Percentiles rank a stretch among this genome's conserved stretches.
Conservation (phyloP, 2,797 vertebrate species). For the Crax fasciolata region DNA sequence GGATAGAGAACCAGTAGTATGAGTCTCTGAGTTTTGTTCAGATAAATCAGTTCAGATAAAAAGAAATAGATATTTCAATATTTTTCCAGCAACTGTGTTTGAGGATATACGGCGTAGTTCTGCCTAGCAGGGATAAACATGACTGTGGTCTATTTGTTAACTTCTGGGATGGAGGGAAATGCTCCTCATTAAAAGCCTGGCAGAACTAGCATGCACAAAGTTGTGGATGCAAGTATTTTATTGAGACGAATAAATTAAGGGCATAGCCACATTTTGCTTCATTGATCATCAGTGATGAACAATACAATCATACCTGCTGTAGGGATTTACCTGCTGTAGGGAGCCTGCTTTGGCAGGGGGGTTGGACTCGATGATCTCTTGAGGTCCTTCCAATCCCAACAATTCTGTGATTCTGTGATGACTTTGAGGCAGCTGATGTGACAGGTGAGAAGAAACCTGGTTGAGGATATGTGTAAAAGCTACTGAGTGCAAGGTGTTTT, state of each 20-base stretch:
- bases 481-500: not conserved
- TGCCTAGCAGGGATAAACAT: not conserved
- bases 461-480: not conserved
- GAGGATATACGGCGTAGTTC: not conserved
- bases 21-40: not conserved
- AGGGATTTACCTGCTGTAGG: too few species aligned
- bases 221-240: not conserved
- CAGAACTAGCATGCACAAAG: not conserved
- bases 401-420: not conserved
- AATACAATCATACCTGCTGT: not conserved
- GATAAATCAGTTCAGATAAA: not conserved
- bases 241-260: not conserved
- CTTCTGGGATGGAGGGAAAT: not conserved
- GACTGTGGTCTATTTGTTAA: not conserved
- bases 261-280: not conserved
- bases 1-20: not conserved
- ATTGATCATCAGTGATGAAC: not conserved
- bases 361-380: too few species aligned
- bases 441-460: not conserved
- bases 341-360: too few species aligned
- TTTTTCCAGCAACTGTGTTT: not conserved
- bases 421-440: not conserved
- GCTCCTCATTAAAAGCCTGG: not conserved
- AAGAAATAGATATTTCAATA: not conserved
- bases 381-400: too few species aligned